phyloP scores from a whole-genome alignment of 2,113 vertebrate species.

The Nothoprocta perdicaria region DNA sequence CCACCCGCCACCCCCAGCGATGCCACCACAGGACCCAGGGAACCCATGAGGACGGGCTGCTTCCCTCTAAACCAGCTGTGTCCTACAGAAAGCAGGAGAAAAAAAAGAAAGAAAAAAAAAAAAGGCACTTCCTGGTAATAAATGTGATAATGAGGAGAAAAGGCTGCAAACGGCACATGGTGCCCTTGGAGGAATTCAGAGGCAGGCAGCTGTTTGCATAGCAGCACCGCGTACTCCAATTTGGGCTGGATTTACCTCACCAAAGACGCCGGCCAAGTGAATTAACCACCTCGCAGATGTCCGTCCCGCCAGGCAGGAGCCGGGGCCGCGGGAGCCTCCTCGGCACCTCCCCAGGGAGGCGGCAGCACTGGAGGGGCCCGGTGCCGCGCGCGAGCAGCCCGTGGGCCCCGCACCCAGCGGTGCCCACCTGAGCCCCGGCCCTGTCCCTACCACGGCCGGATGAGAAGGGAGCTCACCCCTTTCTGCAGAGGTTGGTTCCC shows the following conservation, averaged over 20 bases:
- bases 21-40: not conserved
- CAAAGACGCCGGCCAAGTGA: not conserved
- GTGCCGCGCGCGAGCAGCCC: too few species aligned
- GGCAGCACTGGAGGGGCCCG: too few species aligned
- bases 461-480: not conserved
- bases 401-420: too few species aligned
- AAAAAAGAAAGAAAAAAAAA: not conserved
- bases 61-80: not conserved
- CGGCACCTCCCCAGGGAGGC: not conserved
- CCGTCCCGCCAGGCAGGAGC: too few species aligned
- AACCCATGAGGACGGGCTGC: not conserved
- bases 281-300: too few species aligned
- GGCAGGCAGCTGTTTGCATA: not conserved
- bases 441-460: not conserved
- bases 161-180: not conserved
- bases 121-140: not conserved
- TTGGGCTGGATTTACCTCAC: not conserved
- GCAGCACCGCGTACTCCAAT: not conserved
- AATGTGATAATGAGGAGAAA: constrained; percentile 27
- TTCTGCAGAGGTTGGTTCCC: not conserved
- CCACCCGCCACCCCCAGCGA: too few species aligned
- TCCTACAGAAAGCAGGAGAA: not conserved
- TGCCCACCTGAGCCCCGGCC: not conserved
- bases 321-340: too few species aligned
- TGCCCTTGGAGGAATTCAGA: not conserved